Base-by-base conservation (phyloP, 2,797 vertebrate genomes). In the Leptodactylus fallax region DNA sequence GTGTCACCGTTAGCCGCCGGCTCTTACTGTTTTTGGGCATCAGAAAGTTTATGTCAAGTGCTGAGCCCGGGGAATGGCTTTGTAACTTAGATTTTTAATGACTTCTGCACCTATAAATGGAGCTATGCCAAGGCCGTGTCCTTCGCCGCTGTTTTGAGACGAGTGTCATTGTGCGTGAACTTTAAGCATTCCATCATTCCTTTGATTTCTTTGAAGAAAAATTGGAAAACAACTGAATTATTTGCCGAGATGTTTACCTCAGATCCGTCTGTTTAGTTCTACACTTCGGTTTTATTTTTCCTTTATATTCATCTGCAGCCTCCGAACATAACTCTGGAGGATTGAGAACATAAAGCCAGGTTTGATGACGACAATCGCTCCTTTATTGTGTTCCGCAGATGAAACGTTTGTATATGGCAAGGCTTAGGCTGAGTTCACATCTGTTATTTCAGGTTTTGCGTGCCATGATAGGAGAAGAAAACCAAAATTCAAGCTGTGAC, bases 191-290 rank as follows among this genome's bases (percentile, higher is more conserved):
- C 36, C 49, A 55, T 76, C 79, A 83, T 51, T 71, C 72, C 60
- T 61, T 58, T 45, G 71, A 83, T 83, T 78, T 61, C 13, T 49
- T 56, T 87, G 2, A 83, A 78, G n/a, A 65, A 63, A 83, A 17
- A 83, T 55, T 74, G 82, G 47, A 51, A 71, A 74, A 55, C n/a
- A 72, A 61, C 58, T 81, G n/a, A 81, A 85, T 81, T 88, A 76
- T 88, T 85, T 80, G 67, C 45, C 9, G 45, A 88, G 63, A 13
- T 60, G 14, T 79, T 63, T 69, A 60, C 16, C 27, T 25, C 25
- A 10, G 23, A 81, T 85, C 67, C 51, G 7, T 25, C 45, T 56
- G 27, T 61, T 51, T 85, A 85, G 25, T 85, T n/a, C n/a, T n/a
- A n/a, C n/a, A n/a, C n/a, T n/a, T n/a, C n/a, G n/a, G n/a, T n/a